A percentile compares a stretch with the other conserved stretches of the same genome.
These are phyloP conservation scores for Propithecus coquereli DNA, from an alignment of 2,113 vertebrate species.

Conservation along the genomic window DNA sequence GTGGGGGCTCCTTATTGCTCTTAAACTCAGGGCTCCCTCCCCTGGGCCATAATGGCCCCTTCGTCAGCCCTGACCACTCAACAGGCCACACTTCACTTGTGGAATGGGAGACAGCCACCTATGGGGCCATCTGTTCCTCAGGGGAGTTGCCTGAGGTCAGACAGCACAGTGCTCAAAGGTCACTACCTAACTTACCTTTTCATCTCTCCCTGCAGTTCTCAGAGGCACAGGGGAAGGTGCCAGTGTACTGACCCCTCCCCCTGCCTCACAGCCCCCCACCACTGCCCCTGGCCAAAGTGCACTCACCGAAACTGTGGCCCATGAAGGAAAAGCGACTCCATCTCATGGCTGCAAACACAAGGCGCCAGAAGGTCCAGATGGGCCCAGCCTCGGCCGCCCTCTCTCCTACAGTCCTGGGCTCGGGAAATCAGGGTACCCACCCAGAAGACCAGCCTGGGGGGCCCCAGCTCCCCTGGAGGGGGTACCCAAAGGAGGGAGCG, in stretches of 20 bases:
- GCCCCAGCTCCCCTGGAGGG: not conserved
- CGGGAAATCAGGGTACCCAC: not conserved
- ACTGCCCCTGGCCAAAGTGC: not conserved
- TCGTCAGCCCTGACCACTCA: not conserved
- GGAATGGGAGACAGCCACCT: not conserved
- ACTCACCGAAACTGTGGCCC: conserved; percentile 96
- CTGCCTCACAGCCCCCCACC: not conserved
- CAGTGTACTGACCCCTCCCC: rapidly evolving
- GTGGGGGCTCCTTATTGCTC: not conserved
- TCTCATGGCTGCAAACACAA: conserved; percentile 87
- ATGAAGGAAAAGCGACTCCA: conserved; percentile 91
- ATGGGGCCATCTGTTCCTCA: not conserved
- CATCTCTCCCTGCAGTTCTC: not conserved
- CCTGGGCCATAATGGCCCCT: no score
- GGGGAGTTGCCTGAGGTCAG: not conserved
- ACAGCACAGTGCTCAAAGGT: not conserved
- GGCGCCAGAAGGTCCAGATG: conserved; percentile 9
- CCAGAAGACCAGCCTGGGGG: not conserved
- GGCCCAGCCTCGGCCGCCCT: not conserved
- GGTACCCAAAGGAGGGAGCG: rapidly evolving
- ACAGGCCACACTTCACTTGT: not conserved
- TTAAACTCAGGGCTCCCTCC: not conserved
- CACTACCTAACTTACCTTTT: rapidly evolving
- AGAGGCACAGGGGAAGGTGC: not conserved
- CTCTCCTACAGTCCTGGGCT: not conserved